These are phyloP conservation scores for Polymixis lichenea DNA, from an alignment of 2,888 invertebrate genomes.

Conservation along the genomic window DNA sequence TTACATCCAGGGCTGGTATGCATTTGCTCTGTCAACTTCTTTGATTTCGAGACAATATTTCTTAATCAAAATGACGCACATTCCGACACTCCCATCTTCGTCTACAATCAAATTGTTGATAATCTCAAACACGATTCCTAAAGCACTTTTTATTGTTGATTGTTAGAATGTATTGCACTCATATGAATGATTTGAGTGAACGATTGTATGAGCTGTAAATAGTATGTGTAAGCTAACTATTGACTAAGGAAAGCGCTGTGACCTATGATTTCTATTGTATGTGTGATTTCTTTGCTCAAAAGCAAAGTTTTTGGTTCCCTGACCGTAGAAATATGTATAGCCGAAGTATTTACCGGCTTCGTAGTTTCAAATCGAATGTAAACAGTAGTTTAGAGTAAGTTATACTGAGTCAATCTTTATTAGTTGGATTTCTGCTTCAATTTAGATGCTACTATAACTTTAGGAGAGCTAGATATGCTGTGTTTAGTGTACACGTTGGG, in stretches of 20 bases:
- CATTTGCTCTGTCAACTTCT: not conserved
- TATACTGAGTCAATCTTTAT: conserved; percentile 49
- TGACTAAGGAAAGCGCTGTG: conserved; percentile 85
- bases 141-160: conserved; percentile 84
- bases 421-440: conserved; percentile 59
- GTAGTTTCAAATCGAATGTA: conserved; percentile 55
- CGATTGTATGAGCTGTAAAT: conserved; percentile 83
- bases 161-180: conserved; percentile 84
- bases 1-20: not conserved
- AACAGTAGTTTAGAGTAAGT: conserved; percentile 61
- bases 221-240: conserved; percentile 76
- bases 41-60: not conserved
- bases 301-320: conserved; percentile 69
- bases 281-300: conserved; percentile 82
- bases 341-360: conserved; percentile 54
- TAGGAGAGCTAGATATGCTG: conserved; percentile 78
- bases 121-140: conserved; percentile 74
- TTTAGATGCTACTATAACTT: conserved; percentile 68
- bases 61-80: conserved; percentile 14
- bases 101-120: conserved; percentile 64
- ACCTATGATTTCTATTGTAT: conserved; percentile 80
- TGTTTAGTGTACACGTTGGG: conserved; percentile 61
- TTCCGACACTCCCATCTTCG: conserved; percentile 22
- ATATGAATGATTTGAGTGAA: conserved; percentile 76
- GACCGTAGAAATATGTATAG: conserved; percentile 42